Evolutionary conservation across 2,113 vertebrate species (phyloP).

Genomic region (Trematocara stigmaticum): DNA sequence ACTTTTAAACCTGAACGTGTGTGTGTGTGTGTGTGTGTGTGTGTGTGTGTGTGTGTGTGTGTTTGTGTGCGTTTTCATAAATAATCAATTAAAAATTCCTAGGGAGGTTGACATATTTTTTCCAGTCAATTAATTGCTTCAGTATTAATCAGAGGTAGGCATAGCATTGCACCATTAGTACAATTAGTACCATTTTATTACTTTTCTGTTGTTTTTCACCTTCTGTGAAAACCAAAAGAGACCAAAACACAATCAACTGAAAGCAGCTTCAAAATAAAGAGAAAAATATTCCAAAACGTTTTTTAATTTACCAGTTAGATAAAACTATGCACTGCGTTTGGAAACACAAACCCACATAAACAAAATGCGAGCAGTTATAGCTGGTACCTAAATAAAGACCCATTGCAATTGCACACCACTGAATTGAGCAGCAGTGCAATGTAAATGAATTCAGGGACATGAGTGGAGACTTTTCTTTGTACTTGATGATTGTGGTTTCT

Average conservation of each 20-base stretch:
- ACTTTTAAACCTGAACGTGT: not conserved
- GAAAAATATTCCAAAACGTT: not conserved
- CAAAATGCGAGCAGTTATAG: not conserved
- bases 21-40: not conserved
- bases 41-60: fast-evolving
- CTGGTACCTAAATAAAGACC: not conserved
- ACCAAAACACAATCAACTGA: not conserved
- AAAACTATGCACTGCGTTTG: not conserved
- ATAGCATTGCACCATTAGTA: not conserved
- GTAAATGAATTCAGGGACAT: not conserved
- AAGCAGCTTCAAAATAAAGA: not conserved
- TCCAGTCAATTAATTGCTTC: not conserved
- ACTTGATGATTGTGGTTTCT: not conserved
- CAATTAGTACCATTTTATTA: not conserved
- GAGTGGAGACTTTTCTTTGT: not conserved
- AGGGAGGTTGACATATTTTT: not conserved
- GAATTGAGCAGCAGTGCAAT: not conserved
- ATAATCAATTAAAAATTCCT: not conserved
- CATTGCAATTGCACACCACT: not conserved
- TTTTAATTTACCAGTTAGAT: not conserved
- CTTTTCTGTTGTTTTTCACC: not conserved
- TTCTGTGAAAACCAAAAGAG: not conserved
- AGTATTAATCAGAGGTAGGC: not conserved
- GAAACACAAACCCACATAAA: not conserved
- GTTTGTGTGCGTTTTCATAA: not conserved